Evolutionary conservation across 2,797 vertebrate genomes (phyloP).

Genomic region (Premnoplex brunnescens): DNA sequence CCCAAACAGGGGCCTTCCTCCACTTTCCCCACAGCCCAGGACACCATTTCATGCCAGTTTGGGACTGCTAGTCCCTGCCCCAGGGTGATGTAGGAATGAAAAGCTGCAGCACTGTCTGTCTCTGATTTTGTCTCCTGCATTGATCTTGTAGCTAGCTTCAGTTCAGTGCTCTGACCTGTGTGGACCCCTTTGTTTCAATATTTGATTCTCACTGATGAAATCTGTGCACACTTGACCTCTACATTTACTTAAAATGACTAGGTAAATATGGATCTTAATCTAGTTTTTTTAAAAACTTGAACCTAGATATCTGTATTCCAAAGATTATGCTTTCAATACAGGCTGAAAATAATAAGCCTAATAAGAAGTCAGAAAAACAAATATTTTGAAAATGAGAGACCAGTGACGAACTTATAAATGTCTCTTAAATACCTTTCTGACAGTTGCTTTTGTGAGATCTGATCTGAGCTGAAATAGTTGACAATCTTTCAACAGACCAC

Average conservation of each 20-base stretch:
- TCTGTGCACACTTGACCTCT: neutral
- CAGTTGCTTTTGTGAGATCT: neutral
- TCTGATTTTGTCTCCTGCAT: neutral
- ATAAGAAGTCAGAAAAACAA: neutral
- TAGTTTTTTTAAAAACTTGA: neutral
- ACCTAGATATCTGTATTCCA: neutral
- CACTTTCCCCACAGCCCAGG: neutral
- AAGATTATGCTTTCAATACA: neutral
- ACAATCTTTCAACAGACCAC: neutral
- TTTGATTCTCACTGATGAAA: neutral
- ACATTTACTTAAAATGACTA: neutral
- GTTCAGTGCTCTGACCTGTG: neutral
- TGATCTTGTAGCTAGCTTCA: neutral
- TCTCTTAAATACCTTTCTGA: neutral
- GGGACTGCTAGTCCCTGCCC: neutral
- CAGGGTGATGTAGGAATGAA: neutral
- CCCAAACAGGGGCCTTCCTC: fast-evolving
- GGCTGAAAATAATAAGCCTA: neutral
- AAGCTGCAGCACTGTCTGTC: neutral
- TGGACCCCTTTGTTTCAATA: neutral
- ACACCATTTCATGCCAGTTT: neutral
- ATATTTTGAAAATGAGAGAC: neutral
- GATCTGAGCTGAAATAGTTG: neutral
- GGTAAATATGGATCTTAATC: neutral
- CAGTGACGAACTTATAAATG: neutral